These are phyloP conservation scores for Clarias magur DNA, from an alignment of 2,113 vertebrate species.

Conservation along the genomic window DNA sequence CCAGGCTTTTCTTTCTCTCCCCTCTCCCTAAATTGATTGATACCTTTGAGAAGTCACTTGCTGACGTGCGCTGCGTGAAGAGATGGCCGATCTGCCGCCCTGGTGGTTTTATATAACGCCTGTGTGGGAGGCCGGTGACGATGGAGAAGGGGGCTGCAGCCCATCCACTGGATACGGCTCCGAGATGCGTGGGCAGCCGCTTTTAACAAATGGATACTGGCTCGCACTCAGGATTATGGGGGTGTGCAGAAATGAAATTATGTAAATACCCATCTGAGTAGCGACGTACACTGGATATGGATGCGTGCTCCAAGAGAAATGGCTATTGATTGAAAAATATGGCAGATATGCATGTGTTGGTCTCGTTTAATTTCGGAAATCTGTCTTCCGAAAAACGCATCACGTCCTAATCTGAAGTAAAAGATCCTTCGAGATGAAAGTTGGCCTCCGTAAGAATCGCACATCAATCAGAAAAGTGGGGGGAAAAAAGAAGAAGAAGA, in stretches of 20 bases:
- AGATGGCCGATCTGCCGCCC: slow-evolving; percentile 49
- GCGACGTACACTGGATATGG: slow-evolving; percentile 45
- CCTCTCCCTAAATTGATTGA: slow-evolving; percentile 40
- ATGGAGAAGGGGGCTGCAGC: slow-evolving; percentile 49
- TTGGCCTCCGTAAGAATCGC: neutral
- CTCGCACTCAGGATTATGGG: slow-evolving; percentile 45
- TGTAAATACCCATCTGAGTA: slow-evolving; percentile 57
- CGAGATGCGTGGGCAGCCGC: slow-evolving; percentile 61
- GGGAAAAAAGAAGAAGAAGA: no score
- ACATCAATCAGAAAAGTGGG: neutral
- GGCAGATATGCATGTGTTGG: slow-evolving; percentile 35
- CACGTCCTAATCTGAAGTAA: neutral
- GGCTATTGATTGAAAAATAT: slow-evolving; percentile 41
- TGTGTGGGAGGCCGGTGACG: slow-evolving; percentile 58
- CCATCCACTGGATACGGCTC: slow-evolving; percentile 47
- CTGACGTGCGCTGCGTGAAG: slow-evolving; percentile 50
- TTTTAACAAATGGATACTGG: slow-evolving; percentile 57
- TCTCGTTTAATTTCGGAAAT: slow-evolving; percentile 14
- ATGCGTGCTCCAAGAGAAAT: slow-evolving; percentile 29
- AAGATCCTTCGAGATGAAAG: neutral
- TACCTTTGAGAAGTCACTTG: slow-evolving; percentile 48
- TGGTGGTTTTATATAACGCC: slow-evolving; percentile 64
- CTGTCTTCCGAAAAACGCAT: neutral
- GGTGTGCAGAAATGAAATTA: slow-evolving; percentile 53
- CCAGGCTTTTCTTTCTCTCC: slow-evolving; percentile 31